Evolutionary conservation across 2,113 vertebrate genomes (phyloP).

Genomic region (Eulacestoma nigropectus): DNA sequence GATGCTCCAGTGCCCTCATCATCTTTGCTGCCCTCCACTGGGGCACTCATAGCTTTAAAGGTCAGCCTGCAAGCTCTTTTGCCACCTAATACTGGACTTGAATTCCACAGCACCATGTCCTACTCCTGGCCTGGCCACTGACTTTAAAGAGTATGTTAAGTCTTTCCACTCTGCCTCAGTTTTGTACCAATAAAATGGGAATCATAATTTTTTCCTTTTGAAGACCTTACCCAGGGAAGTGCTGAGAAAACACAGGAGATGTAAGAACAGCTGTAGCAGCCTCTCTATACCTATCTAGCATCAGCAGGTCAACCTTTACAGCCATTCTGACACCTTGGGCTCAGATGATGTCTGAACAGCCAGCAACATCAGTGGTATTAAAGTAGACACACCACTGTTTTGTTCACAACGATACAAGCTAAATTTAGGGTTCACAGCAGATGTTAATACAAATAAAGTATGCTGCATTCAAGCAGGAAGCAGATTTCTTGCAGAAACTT

Average conservation of each 20-base stretch:
- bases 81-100: not conserved
- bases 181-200: not conserved
- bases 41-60: not conserved
- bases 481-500: not conserved
- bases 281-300: not conserved
- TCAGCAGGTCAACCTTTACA: not conserved
- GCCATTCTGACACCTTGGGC: not conserved
- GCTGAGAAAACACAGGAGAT: not conserved
- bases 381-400: fast-evolving
- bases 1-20: not conserved
- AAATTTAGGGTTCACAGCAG: not conserved
- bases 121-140: not conserved
- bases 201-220: not conserved
- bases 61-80: not conserved
- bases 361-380: not conserved
- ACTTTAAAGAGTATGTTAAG: not conserved
- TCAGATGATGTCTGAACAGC: not conserved
- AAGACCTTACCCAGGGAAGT: not conserved
- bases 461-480: not conserved
- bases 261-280: not conserved
- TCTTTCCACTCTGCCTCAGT: not conserved
- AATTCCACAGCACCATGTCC: not conserved
- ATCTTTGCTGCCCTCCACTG: not conserved
- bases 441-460: not conserved
- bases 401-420: not conserved